These are phyloP conservation scores for Sthenelais limicola DNA, from an alignment of 2,888 invertebrate species.

Conservation along the genomic window DNA sequence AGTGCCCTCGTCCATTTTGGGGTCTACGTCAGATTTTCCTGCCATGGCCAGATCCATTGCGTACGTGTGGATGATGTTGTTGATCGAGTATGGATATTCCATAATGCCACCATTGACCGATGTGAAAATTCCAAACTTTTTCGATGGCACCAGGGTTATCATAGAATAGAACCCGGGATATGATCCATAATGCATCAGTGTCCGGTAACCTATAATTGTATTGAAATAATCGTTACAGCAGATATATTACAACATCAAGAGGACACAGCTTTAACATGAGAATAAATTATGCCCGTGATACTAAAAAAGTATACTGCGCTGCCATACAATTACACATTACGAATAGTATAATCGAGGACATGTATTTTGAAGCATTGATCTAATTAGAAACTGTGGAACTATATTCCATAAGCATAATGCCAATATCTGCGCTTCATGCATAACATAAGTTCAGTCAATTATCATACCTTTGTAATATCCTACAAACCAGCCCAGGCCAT, in stretches of 20 bases:
- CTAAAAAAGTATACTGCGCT: no score
- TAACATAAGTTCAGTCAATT: no score
- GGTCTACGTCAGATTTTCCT: neutral
- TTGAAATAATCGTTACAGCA: no score
- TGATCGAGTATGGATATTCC: slow-evolving; percentile 6
- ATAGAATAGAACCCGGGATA: slow-evolving; percentile 31
- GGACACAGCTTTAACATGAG: no score
- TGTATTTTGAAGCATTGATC: no score
- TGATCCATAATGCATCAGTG: slow-evolving; percentile 37
- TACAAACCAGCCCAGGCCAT: slow-evolving; percentile 34
- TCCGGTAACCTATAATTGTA: slow-evolving; percentile 5
- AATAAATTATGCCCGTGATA: no score
- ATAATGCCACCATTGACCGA: slow-evolving; percentile 9
- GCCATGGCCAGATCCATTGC: slow-evolving; percentile 20
- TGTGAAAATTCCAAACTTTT: slow-evolving; percentile 15
- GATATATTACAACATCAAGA: no score
- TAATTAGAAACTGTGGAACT: no score
- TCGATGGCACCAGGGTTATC: slow-evolving; percentile 20
- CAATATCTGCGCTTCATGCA: no score
- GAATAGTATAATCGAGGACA: no score
- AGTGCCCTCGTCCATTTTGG: neutral
- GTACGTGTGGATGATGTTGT: slow-evolving; percentile 23
- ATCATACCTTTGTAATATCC: slow-evolving; percentile 30
- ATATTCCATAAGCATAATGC: no score
- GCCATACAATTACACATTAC: no score